Base-by-base conservation (phyloP, 2,113 vertebrate species). In the Triplophysa siluroides region DNA sequence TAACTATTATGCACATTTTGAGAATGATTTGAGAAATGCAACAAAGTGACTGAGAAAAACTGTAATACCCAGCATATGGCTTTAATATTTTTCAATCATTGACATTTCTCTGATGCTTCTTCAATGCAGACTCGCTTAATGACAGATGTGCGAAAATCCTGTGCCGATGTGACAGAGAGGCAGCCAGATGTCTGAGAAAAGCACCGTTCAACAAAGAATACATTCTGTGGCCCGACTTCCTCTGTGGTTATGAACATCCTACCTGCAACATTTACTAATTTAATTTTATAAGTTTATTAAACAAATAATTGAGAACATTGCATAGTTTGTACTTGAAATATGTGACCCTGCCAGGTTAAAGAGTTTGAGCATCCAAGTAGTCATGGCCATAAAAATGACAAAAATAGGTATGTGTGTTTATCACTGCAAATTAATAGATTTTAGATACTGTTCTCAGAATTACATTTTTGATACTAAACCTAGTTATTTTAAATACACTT, bases 91-190 rank as follows among this genome's bases (percentile, higher is more conserved):
- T 38, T 1, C 33, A 16, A 75, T 81, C 16, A 58, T 71, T 78
- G 7, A 75, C 4, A 16, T 11, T 38, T 76, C 23, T 66, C 45
- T 76, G 24, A 14, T 83, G 62, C 78, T 38, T 84, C 52, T 90
- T 85, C 79, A 2, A 92, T 93, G 80, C 91, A 99, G 97, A 94
- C 83, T 88, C 93, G 6, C 71, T 93, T 76, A 83, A 92, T 83
- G 92, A 96, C 84, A 87, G 50, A 21, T 99, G 97, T 86, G 92
- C 96, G 84, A 93, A 93, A 86, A 88, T 94, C 69, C 83, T 94
- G 43, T 99, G 97, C 89, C 88, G 90, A 29, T 99, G 97, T 85
- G 96, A 99, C 92, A 90, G 87, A 85, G 91, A 96, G 68, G 88
- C 93, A 23, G 95, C 93, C 62, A 88, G 88, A 67, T 99, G 97